Evolutionary conservation across 2,888 invertebrate genomes (phyloP), one percentile per base, ranked within the genome.

Genomic region (Crocallis elinguaria): DNA sequence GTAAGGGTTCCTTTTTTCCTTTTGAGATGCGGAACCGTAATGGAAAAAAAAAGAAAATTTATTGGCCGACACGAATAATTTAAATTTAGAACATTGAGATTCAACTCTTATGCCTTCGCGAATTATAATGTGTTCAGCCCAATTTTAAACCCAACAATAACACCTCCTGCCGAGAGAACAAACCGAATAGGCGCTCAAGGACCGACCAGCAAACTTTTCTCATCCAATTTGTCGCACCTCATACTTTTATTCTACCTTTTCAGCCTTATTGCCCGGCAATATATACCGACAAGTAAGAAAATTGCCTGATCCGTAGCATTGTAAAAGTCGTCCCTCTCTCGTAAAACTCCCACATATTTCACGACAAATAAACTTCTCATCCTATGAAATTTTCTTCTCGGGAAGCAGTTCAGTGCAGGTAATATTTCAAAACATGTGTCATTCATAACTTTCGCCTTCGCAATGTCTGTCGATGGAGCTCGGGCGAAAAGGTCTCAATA

Each of bases 351-450:
- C 88, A 86, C 89, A 91, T 88, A 88, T 90, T 88, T 88, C 87
- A 88, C 81, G 88, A 88, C 88, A 88, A 89, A 89, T 90, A 89
- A 91, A 91, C 89, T 89, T 88, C 88, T 86, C 84, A 85, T 88
- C 86, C 82, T 73, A 84, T 85, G 86, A 88, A 88, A 86, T 86
- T 86, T 83, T 82, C 81, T 85, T 82, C 79, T 77, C 73, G 75
- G 79, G 82, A 74, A 86, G 86, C 84, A 84, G 86, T 87, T 87
- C 83, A 84, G 79, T 88, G 86, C 86, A 87, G 88, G 90, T 88
- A 88, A 91, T 91, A 90, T 91, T 90, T 91, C 91, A 90, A 91
- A 91, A 91, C 90, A 91, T 89, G 88, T 90, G 90, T 91, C 90
- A 90, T 91, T 91, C 90, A 90, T 90, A 91, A 91, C 88, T 91